Conservation (phyloP, 2,888 invertebrate species). For the Sylvicola cinctus region DNA sequence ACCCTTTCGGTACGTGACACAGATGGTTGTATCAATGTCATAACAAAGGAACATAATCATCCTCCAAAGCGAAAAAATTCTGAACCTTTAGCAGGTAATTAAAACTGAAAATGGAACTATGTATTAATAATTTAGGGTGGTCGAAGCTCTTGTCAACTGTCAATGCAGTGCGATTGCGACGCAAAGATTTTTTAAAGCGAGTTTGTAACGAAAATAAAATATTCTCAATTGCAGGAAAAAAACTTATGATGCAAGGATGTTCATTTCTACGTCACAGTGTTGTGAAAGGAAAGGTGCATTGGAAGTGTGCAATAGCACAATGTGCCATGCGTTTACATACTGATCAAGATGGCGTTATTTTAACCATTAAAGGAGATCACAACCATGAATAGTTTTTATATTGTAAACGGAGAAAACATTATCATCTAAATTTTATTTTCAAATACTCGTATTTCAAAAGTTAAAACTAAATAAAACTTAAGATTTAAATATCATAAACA, state of each 20-base stretch:
- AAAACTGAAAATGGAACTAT: too few relatives aligned
- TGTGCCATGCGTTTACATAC: constrained; percentile 8
- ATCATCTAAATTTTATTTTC: neutral
- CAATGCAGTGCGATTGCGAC: too few relatives aligned
- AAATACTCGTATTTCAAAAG: neutral
- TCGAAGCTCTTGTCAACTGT: too few relatives aligned
- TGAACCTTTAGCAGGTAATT: constrained; percentile 5
- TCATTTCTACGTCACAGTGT: constrained; percentile 8
- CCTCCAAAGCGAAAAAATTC: constrained; percentile 4
- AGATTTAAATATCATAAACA: too few relatives aligned
- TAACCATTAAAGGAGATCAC: constrained; percentile 6
- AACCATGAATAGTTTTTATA: neutral
- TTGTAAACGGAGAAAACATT: neutral
- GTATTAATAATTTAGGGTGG: too few relatives aligned
- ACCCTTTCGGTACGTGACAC: constrained; percentile 3
- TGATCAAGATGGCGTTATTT: constrained; percentile 6
- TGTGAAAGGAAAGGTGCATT: constrained; percentile 7
- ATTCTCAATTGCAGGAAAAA: constrained; percentile 6
- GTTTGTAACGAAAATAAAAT: too few relatives aligned
- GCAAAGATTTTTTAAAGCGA: too few relatives aligned
- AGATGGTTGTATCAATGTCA: constrained; percentile 4
- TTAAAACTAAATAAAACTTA: too few relatives aligned
- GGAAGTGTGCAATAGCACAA: constrained; percentile 6
- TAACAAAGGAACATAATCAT: constrained; percentile 8
- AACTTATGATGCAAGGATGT: constrained; percentile 6